Base-by-base conservation (phyloP, 2,113 vertebrate genomes). In the Numenius arquata region DNA sequence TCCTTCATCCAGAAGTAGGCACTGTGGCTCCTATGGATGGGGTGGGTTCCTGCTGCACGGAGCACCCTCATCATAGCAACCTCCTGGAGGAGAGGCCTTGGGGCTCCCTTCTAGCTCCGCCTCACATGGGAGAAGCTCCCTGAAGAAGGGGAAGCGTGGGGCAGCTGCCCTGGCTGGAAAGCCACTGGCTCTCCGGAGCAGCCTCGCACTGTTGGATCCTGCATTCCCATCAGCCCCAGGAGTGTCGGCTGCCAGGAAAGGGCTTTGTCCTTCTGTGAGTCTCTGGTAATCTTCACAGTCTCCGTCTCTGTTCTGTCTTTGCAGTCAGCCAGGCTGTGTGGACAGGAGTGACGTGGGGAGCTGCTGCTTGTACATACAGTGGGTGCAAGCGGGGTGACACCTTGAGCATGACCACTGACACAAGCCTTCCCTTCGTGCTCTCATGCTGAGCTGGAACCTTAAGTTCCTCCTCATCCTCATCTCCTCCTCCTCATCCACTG, bases 111-210 rank as follows among this genome's bases (percentile, higher is more conserved):
- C 45, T 30, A 66, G 43, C 58, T 72, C 45, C 53, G 17, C 72
- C 34, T 7, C 11, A 0, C 0, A 0, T 23, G 29, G 50, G 50
- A 65, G 63, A 65, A 63, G 56, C 63, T 40, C 3, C 34, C 27
- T 29, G 78, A 41, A 58, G 43, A 30, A n/a, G 29, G 5, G 50
- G 27, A 76, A 27, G 5, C 1, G 5, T 29, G 34, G 43, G 38
- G 50, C n/a, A 48, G 36, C 61, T 29, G 23, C n/a, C 11, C 36
- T 5, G 34, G 68, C 61, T 5, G 4, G 29, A 12, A 30, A 65
- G 58, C 66, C 1, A 4, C n/a, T 65, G 63, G 16, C 7, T 84
- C 11, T 70, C 30, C 0, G 3, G 53, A 47, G 38, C 21, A 52
- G 40, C 82, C 45, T 86, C 11, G 2, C 11, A 7, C 43, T 36